These are phyloP conservation scores for Drosophila saltans DNA, from an alignment of 1,140 invertebrate species.

Conservation along the genomic window DNA sequence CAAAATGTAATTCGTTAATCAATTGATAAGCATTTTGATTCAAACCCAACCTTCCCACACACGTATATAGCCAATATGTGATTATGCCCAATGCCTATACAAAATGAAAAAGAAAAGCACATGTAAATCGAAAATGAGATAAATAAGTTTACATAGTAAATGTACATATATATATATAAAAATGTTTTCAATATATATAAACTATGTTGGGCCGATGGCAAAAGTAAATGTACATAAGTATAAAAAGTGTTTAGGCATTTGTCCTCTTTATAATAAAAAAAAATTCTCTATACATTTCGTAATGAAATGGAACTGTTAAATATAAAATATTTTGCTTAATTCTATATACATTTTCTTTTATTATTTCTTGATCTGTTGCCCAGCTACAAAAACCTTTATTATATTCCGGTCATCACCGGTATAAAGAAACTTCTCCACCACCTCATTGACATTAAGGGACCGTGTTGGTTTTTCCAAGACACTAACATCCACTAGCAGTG, in stretches of 20 bases:
- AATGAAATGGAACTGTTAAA: slow-evolving; percentile 49
- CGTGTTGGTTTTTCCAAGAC: slow-evolving; percentile 84
- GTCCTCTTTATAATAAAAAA: slow-evolving; percentile 35
- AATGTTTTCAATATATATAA: slow-evolving; percentile 32
- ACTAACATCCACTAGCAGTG: slow-evolving; percentile 87
- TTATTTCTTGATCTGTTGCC: slow-evolving; percentile 84
- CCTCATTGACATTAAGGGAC: slow-evolving; percentile 81
- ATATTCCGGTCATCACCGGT: slow-evolving; percentile 94
- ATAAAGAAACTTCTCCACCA: slow-evolving; percentile 92
- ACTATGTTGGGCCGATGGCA: slow-evolving; percentile 13
- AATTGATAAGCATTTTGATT: slow-evolving; percentile 2
- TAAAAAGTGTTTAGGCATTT: slow-evolving; percentile 31
- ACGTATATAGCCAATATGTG: slow-evolving; percentile 62
- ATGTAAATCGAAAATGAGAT: slow-evolving; percentile 32
- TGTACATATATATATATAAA: slow-evolving; percentile 45
- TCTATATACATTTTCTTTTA: slow-evolving; percentile 31
- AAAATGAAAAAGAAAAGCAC: background rate
- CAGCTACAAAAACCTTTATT: slow-evolving; percentile 89
- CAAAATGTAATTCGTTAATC: background rate
- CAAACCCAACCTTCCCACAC: slow-evolving; percentile 32
- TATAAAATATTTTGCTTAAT: no score
- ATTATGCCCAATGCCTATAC: slow-evolving; percentile 60
- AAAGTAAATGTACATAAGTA: slow-evolving; percentile 14
- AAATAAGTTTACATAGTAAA: slow-evolving; percentile 34
- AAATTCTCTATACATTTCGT: slow-evolving; percentile 59